Conservation (phyloP, 2,797 vertebrate genomes). For the Tadarida brasiliensis region DNA sequence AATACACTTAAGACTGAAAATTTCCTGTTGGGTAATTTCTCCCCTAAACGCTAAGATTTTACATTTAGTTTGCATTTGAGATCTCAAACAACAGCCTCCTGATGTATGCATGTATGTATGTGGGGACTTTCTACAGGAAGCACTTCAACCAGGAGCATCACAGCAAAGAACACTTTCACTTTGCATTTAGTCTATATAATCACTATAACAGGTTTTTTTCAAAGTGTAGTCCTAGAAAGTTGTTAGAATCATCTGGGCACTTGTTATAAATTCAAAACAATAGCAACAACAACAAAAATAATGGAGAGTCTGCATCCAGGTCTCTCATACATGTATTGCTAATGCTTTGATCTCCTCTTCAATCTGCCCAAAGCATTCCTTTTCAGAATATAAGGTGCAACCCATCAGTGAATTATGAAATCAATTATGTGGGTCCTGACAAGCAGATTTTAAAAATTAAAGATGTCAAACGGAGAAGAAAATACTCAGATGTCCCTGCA, state of each 20-base stretch:
- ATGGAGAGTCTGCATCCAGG: neutral
- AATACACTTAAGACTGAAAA: neutral
- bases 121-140: neutral
- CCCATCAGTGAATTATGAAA: neutral
- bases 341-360: neutral
- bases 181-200: neutral
- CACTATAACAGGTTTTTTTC: neutral
- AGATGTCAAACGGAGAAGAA: neutral
- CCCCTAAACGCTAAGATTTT: conserved; percentile 27
- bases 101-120: neutral
- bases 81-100: neutral
- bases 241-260: neutral
- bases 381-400: conserved; percentile 38
- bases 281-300: neutral
- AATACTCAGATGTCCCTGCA: neutral
- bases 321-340: neutral
- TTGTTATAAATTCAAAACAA: neutral
- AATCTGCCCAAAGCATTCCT: neutral
- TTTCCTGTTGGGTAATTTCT: neutral
- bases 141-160: neutral
- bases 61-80: conserved; percentile 29
- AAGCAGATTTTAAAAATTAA: neutral
- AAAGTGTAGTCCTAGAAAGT: neutral
- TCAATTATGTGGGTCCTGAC: neutral
- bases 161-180: neutral